A percentile compares a stretch with the other conserved stretches of the same genome.
Evolutionary conservation across 2,113 vertebrate species (phyloP).

Genomic region (Lonchura striata): DNA sequence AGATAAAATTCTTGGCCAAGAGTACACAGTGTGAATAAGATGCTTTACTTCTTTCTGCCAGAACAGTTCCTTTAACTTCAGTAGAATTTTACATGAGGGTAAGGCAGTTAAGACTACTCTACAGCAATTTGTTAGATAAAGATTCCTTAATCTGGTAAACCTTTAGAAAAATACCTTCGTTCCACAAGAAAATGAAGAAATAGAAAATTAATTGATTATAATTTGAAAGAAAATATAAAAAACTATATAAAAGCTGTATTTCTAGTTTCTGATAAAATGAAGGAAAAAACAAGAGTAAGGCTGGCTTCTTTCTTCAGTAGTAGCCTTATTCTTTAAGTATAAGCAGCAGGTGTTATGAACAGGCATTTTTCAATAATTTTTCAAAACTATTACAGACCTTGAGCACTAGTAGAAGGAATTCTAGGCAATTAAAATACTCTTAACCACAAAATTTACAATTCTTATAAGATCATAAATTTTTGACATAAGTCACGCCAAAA

Average conservation of each 20-base stretch:
- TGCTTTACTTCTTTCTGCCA: neutral
- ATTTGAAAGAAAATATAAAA: neutral
- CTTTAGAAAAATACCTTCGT: neutral
- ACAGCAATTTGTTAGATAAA: neutral
- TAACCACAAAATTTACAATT: neutral
- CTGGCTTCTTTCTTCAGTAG: neutral
- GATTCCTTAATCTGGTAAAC: neutral
- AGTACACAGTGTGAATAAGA: neutral
- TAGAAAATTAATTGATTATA: neutral
- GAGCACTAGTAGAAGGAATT: neutral
- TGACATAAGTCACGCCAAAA: neutral
- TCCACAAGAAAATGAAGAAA: neutral
- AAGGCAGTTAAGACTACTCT: neutral
- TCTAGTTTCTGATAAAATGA: neutral
- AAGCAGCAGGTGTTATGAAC: neutral
- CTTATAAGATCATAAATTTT: neutral
- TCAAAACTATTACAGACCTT: neutral
- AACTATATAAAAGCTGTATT: neutral
- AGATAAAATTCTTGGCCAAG: neutral
- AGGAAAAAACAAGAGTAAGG: neutral
- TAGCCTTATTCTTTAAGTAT: neutral
- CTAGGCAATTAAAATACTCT: neutral
- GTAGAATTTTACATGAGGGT: neutral
- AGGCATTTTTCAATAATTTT: neutral
- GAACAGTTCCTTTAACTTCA: neutral